Conservation (phyloP, 1,140 invertebrate species). For the Cydia amplana region DNA sequence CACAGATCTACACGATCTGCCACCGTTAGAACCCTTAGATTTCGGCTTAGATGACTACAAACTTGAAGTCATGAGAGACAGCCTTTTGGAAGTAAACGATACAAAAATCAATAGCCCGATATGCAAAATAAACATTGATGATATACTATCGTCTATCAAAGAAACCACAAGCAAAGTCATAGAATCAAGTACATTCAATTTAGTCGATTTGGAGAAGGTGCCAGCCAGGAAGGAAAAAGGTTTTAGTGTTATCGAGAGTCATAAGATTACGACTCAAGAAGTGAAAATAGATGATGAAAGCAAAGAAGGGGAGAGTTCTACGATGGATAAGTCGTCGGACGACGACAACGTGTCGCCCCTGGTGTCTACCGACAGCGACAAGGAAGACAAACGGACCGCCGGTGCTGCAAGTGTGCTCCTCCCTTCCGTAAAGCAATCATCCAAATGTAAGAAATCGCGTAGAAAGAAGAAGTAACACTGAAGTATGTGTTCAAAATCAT, state of each 20-base stretch:
- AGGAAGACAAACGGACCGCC: constrained; percentile 58
- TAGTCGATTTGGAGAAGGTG: constrained; percentile 70
- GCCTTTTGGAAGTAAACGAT: constrained; percentile 64
- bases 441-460: constrained; percentile 71
- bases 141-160: constrained; percentile 70
- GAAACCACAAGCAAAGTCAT: constrained; percentile 59
- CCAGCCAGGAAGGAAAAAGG: constrained; percentile 63
- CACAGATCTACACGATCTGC: constrained; percentile 64
- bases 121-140: constrained; percentile 73
- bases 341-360: constrained; percentile 70
- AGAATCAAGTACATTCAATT: constrained; percentile 65
- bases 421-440: constrained; percentile 60
- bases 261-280: constrained; percentile 70
- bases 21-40: constrained; percentile 70
- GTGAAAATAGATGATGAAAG: constrained; percentile 63
- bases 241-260: constrained; percentile 67
- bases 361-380: constrained; percentile 72
- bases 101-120: constrained; percentile 64
- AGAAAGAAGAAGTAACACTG: constrained; percentile 70
- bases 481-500: constrained; percentile 52
- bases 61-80: constrained; percentile 73
- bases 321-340: constrained; percentile 75
- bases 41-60: constrained; percentile 73
- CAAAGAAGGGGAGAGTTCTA: constrained; percentile 54
- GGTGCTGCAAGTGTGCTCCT: constrained; percentile 49